A percentile compares a stretch with the other conserved stretches of the same genome.
These are phyloP conservation scores for Herpetotheres cachinnans DNA, from an alignment of 2,113 vertebrate genomes.

Conservation along the genomic window DNA sequence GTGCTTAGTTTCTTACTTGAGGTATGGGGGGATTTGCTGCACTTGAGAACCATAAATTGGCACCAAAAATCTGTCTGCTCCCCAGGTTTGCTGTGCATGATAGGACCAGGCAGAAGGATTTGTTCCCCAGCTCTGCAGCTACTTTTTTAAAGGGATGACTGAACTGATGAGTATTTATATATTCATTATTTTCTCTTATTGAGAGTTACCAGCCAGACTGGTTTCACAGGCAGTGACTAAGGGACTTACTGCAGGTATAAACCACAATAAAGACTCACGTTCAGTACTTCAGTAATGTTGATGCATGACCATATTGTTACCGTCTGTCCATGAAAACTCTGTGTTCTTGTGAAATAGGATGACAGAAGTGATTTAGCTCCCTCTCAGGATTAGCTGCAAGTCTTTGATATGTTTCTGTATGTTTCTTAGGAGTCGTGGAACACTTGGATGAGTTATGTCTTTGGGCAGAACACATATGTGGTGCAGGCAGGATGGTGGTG, in stretches of 20 bases:
- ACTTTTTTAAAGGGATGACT: neutral
- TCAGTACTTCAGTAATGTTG: neutral
- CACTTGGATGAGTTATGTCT: neutral
- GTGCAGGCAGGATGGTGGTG: neutral
- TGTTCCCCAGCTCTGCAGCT: neutral
- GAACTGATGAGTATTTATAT: neutral
- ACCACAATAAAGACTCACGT: neutral
- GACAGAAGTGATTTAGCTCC: neutral
- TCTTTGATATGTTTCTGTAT: neutral
- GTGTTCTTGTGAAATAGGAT: neutral
- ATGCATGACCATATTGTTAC: neutral
- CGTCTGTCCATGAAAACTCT: neutral
- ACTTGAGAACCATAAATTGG: neutral
- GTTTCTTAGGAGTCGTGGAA: neutral
- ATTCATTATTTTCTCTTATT: neutral
- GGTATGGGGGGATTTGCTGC: neutral
- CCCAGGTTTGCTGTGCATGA: neutral
- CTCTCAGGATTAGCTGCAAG: neutral
- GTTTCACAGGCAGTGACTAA: neutral
- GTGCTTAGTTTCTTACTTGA: neutral
- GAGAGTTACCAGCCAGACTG: neutral
- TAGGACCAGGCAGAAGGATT: neutral
- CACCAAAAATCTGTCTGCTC: neutral
- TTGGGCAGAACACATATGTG: neutral
- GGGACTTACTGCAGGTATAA: neutral